Percentiles rank a stretch among this genome's conserved stretches.
Conservation (phyloP, 1,140 invertebrate genomes). For the Heliconius eleuchia region DNA sequence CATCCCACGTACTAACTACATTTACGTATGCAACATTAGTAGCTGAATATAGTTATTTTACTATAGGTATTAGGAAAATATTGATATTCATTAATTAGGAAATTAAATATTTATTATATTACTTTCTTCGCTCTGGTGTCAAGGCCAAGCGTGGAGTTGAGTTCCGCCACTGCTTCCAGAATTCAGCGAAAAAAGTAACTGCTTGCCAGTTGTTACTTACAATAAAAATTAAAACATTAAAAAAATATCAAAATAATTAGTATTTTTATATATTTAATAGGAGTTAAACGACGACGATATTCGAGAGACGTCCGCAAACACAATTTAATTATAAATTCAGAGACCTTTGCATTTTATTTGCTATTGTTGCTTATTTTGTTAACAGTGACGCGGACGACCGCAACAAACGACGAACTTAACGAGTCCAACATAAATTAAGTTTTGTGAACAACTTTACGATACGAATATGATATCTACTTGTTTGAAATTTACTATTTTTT, state of each 20-base stretch:
- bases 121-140: no score
- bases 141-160: no score
- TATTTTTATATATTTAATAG: neutral
- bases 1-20: neutral
- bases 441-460: neutral
- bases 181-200: no score
- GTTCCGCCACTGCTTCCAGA: no score
- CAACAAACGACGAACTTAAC: neutral
- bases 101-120: no score
- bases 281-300: neutral
- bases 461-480: neutral
- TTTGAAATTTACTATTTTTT: neutral
- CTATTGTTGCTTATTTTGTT: conserved; percentile 1
- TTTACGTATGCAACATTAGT: neutral
- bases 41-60: neutral
- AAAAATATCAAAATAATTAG: neutral
- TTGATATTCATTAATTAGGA: no score
- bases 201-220: no score
- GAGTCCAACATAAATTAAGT: neutral
- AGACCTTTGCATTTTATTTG: conserved; percentile 9
- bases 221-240: neutral
- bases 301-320: neutral
- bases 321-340: conserved; percentile 14
- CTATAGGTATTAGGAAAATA: no score
- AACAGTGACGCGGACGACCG: neutral